phyloP scores from a whole-genome alignment of 2,797 vertebrate genomes.

The Moxostoma hubbsi region DNA sequence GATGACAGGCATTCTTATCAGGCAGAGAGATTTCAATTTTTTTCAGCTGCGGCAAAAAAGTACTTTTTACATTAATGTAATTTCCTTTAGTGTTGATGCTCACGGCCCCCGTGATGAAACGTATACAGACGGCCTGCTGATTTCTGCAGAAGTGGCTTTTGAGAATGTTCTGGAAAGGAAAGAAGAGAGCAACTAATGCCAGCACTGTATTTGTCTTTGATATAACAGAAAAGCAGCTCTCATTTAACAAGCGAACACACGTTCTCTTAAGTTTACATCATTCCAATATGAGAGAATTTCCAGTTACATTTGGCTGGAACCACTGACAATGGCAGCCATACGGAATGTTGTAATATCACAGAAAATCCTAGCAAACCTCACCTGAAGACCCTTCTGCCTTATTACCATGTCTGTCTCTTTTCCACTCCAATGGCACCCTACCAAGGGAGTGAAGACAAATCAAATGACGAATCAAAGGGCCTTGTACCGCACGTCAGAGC shows the following conservation, averaged over 20 bases:
- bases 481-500: background rate
- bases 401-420: background rate
- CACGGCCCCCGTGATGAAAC: background rate
- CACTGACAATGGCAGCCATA: background rate
- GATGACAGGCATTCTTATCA: conserved; percentile 36
- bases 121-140: background rate
- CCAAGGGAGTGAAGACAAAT: background rate
- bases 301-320: background rate
- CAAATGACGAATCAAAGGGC: conserved; percentile 29
- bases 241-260: background rate
- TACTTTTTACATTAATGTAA: conserved; percentile 25
- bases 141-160: background rate
- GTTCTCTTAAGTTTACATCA: background rate
- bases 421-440: background rate
- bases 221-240: background rate
- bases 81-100: conserved; percentile 31
- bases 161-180: background rate
- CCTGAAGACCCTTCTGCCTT: conserved; percentile 5
- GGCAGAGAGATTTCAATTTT: background rate
- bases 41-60: background rate
- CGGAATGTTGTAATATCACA: background rate
- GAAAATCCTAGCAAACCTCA: background rate
- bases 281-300: background rate
- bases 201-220: background rate
- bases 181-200: too few relatives aligned